Evolutionary conservation across 2,888 invertebrate species (phyloP), one percentile per base, ranked within the genome.

Genomic region (Ctena decussata): DNA sequence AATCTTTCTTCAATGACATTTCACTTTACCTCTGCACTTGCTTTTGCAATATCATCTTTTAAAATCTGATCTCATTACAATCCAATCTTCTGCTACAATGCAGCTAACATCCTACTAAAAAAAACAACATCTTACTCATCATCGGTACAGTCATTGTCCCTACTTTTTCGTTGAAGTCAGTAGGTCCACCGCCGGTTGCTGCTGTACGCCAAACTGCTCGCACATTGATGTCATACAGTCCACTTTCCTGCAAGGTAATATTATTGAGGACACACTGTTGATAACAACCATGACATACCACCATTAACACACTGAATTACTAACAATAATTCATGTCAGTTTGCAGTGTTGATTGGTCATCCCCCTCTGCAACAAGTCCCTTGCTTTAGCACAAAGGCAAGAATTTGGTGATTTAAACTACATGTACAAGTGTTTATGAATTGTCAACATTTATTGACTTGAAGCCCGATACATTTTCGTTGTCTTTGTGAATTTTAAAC

Each of bases 21-120:
- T 3, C 60, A 27, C 60, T 24, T 82, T 69, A 82, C 82, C 53
- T 85, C 87, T 24, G 53, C 65, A 0, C 75, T 83, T 18, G 80
- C 75, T 44, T 71, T 76, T 6, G 18, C 27, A 77, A 83, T 77
- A 39, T 87, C 85, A 15, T 80, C 65, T 24, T 70, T 37, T 30
- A 80, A 44, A 11, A 57, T 53, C 5, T 49, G 6, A 2, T 76
- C 5, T 82, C 72, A 87, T 76, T 78, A 80, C 3, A 24, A 24
- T 18, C 82, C 75, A 41, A 77, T 85, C 8, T 78, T 49, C 0
- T 75, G 8, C 44, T 85, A 80, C 11, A 78, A 41, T 5, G n/a
- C 8, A 5, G 80, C 39, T 46, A 80, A 87, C 30, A 35, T 46
- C 3, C 21, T n/a, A n/a, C n/a, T n/a, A n/a, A n/a, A n/a, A n/a